Conservation (phyloP, 2,113 vertebrate species). For the Notarius quadriscutis region DNA sequence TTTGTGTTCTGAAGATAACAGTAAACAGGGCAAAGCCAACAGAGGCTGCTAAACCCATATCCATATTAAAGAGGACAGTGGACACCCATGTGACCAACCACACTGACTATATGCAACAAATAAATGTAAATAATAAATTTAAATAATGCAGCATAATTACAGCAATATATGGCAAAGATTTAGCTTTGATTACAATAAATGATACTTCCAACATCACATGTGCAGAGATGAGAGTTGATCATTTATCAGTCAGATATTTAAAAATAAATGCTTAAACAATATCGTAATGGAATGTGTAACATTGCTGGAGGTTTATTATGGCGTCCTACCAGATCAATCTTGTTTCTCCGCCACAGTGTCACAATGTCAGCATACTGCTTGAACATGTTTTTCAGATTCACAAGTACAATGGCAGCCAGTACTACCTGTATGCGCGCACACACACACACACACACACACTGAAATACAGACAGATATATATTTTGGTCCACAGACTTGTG, state of each 20-base stretch:
- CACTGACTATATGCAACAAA: slow-evolving; percentile 69
- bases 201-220: not conserved
- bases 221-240: not conserved
- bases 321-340: slow-evolving; percentile 85
- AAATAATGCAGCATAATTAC: not conserved
- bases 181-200: not conserved
- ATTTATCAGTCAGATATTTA: not conserved
- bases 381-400: slow-evolving; percentile 93
- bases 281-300: not conserved
- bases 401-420: slow-evolving; percentile 81
- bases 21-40: slow-evolving; percentile 85
- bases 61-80: slow-evolving; percentile 86
- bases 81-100: slow-evolving; percentile 90
- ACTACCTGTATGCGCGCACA: slow-evolving; percentile 76
- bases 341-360: slow-evolving; percentile 82
- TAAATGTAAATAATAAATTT: not conserved
- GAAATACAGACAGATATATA: not conserved
- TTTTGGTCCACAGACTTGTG: not conserved
- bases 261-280: not conserved
- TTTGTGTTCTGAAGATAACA: slow-evolving; percentile 88
- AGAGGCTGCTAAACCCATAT: slow-evolving; percentile 83
- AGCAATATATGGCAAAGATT: not conserved
- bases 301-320: not conserved
- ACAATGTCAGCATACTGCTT: slow-evolving; percentile 81
- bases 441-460: not conserved